Percentiles rank a stretch among this genome's conserved stretches.
phyloP scores from a whole-genome alignment of 1,140 invertebrate species.

The Caenorhabditis elegans region DNA sequence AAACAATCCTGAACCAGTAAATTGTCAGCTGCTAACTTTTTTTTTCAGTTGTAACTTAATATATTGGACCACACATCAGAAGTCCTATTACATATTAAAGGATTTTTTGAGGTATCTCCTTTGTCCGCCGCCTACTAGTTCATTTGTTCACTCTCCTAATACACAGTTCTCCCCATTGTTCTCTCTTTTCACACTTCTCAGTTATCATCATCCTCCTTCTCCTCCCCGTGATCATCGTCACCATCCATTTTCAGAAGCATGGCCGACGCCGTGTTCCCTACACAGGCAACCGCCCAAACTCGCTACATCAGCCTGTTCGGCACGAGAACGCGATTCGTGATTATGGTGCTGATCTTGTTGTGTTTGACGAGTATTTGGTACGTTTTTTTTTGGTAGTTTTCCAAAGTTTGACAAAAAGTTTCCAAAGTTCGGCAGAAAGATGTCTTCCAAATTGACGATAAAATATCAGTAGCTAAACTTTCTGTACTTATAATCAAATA shows the following conservation, averaged over 20 bases:
- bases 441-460: too few species aligned
- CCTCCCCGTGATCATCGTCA: neutral
- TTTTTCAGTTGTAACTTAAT: too few species aligned
- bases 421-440: too few species aligned
- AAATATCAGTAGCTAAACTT: too few species aligned
- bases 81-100: too few species aligned
- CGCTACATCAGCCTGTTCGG: slow-evolving; percentile 50
- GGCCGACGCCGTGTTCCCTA: slow-evolving; percentile 34
- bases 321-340: slow-evolving; percentile 50
- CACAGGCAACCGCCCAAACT: slow-evolving; percentile 33
- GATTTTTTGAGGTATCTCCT: too few species aligned
- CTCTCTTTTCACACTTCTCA: neutral
- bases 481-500: too few species aligned
- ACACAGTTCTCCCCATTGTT: neutral
- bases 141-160: neutral
- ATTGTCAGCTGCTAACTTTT: too few species aligned
- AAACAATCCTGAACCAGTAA: too few species aligned
- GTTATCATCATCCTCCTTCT: neutral
- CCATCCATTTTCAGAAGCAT: slow-evolving; percentile 13
- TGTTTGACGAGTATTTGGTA: slow-evolving; percentile 51
- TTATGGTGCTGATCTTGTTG: slow-evolving; percentile 50
- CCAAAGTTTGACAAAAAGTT: neutral
- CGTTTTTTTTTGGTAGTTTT: neutral
- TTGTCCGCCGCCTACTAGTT: neutral
- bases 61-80: too few species aligned